Evolutionary conservation across 2,888 invertebrate genomes (phyloP).

Genomic region (Colletes collaris): DNA sequence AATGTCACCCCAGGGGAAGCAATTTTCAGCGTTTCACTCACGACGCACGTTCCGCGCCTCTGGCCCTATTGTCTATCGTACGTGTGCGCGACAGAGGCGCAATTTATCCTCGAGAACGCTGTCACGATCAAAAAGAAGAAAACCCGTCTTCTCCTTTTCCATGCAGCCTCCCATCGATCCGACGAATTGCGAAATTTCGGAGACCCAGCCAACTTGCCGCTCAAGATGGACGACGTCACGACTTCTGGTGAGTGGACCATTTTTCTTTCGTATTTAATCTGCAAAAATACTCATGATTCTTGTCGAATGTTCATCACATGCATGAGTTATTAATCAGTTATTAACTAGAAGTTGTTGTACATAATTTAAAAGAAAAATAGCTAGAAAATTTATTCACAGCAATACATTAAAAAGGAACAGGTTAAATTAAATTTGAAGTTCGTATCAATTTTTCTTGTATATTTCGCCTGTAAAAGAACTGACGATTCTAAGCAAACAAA

Average conservation of each 20-base stretch:
- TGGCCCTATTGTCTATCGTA: conserved; percentile 54
- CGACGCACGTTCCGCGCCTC: conserved; percentile 63
- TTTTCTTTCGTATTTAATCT: neutral
- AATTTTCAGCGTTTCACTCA: conserved; percentile 67
- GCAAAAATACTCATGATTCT: neutral
- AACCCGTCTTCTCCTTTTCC: conserved; percentile 25
- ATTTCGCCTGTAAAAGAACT: too few relatives aligned
- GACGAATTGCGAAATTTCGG: neutral
- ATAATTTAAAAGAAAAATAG: too few relatives aligned
- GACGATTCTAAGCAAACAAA: too few relatives aligned
- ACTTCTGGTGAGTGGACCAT: conserved; percentile 48
- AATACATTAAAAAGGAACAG: too few relatives aligned
- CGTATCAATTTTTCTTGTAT: neutral
- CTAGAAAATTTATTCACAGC: too few relatives aligned
- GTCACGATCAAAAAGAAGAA: conserved; percentile 44
- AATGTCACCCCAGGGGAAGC: conserved; percentile 64
- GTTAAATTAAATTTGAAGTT: neutral
- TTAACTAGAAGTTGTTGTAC: neutral
- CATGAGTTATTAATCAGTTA: too few relatives aligned
- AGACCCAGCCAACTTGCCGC: neutral
- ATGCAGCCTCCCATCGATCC: conserved; percentile 20
- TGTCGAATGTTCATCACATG: neutral
- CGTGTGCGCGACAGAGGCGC: conserved; percentile 40
- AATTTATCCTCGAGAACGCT: conserved; percentile 54
- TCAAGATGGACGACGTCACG: conserved; percentile 22